Evolutionary conservation across 2,797 vertebrate species (phyloP).

Genomic region (Pogoniulus pusillus): DNA sequence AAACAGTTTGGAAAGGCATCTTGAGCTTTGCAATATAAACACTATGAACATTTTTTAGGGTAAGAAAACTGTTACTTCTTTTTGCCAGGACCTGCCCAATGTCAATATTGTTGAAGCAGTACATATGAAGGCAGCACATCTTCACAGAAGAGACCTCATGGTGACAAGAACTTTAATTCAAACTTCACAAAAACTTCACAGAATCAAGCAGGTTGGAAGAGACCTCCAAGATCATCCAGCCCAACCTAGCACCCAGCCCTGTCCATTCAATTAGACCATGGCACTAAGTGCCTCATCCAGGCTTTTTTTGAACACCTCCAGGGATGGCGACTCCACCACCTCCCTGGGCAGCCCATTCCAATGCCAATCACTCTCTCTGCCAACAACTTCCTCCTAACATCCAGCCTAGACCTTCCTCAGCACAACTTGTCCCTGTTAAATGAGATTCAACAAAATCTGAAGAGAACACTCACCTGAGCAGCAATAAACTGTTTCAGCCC

Average conservation of each 20-base stretch:
- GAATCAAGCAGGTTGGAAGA: no score
- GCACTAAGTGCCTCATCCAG: no score
- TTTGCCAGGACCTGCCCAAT: background rate
- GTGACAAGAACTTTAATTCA: background rate
- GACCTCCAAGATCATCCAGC: no score
- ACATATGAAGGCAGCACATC: background rate
- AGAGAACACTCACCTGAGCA: slow-evolving; percentile 84
- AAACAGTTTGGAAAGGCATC: background rate
- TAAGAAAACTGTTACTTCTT: background rate
- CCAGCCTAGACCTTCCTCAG: no score
- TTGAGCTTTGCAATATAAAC: background rate
- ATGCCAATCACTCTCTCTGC: no score
- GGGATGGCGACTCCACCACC: no score
- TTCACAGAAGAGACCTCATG: background rate
- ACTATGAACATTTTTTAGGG: background rate
- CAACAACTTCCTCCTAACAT: no score
- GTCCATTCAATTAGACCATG: no score
- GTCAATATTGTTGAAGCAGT: background rate
- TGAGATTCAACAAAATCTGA: background rate
- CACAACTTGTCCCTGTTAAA: background rate
- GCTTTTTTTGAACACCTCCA: no score
- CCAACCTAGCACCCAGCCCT: no score
- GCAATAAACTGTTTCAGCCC: slow-evolving; percentile 98
- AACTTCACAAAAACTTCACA: background rate
- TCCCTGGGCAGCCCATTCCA: no score